Evolutionary conservation across 2,113 vertebrate genomes (phyloP).

Genomic region (Merops nubicus): DNA sequence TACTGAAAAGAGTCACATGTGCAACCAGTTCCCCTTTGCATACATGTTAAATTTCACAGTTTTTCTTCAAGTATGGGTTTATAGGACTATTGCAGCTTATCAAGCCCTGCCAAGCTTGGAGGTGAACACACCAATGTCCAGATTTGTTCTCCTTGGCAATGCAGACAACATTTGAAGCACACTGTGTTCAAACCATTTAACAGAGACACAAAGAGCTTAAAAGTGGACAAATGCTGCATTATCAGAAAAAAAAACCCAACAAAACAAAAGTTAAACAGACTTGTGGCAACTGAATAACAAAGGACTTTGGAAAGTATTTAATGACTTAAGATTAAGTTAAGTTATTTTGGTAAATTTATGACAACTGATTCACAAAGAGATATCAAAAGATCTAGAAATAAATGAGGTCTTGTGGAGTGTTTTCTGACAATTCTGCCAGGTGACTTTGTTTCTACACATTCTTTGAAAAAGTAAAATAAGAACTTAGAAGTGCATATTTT

Average conservation of each 20-base stretch:
- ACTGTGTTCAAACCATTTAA: not conserved
- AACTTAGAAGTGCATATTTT: not conserved
- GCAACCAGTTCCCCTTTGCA: not conserved
- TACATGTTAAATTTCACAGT: slow-evolving; percentile 6
- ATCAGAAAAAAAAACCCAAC: not conserved
- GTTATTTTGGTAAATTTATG: not conserved
- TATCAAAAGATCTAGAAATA: not conserved
- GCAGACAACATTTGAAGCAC: not conserved
- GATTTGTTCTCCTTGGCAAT: not conserved
- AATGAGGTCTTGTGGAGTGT: not conserved
- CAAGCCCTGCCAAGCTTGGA: not conserved
- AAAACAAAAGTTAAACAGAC: no score
- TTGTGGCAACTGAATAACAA: not conserved
- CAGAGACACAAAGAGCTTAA: not conserved
- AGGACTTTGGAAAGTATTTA: not conserved
- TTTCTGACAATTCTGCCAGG: not conserved
- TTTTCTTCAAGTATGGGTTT: slow-evolving; percentile 24
- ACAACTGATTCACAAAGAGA: not conserved
- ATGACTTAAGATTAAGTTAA: not conserved
- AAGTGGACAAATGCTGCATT: not conserved
- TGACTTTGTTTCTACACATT: not conserved
- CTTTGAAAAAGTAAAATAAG: not conserved
- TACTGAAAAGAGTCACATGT: not conserved
- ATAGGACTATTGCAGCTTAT: not conserved
- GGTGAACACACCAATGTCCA: not conserved